Evolutionary conservation across 2,797 vertebrate species (phyloP).

Genomic region (Peromyscus nudipes): DNA sequence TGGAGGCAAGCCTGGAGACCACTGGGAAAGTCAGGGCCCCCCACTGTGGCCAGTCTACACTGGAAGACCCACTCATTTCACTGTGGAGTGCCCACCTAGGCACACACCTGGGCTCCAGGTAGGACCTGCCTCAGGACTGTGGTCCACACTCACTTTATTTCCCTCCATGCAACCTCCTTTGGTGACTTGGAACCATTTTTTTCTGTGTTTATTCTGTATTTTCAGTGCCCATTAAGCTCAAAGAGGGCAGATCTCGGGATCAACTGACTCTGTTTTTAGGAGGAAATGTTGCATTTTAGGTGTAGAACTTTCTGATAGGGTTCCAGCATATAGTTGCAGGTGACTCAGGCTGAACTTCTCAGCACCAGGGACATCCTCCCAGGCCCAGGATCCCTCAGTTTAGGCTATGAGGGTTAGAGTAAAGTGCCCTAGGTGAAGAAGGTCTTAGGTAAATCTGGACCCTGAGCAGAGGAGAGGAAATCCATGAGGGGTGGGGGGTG

Average conservation of each 20-base stretch:
- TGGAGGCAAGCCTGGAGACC: background rate
- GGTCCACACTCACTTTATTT: too few relatives aligned
- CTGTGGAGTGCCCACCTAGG: background rate
- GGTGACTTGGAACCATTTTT: accelerated
- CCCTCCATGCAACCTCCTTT: background rate
- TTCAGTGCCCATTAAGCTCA: background rate
- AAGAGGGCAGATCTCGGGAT: background rate
- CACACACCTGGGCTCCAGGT: background rate
- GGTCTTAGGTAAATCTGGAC: background rate
- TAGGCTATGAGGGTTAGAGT: background rate
- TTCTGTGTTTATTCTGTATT: background rate
- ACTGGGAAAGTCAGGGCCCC: background rate
- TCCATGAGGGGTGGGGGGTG: accelerated
- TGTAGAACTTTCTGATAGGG: background rate
- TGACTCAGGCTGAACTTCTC: accelerated
- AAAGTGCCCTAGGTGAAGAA: too few relatives aligned
- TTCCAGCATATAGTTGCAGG: background rate
- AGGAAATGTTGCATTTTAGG: background rate
- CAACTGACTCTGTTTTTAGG: background rate
- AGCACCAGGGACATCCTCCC: accelerated
- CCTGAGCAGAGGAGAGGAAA: accelerated
- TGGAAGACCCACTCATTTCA: background rate
- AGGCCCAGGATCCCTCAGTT: background rate
- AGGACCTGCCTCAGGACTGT: background rate
- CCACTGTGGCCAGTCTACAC: background rate